Conservation (phyloP, 2,113 vertebrate species). For the Pseudorhombus dupliciocellatus region DNA sequence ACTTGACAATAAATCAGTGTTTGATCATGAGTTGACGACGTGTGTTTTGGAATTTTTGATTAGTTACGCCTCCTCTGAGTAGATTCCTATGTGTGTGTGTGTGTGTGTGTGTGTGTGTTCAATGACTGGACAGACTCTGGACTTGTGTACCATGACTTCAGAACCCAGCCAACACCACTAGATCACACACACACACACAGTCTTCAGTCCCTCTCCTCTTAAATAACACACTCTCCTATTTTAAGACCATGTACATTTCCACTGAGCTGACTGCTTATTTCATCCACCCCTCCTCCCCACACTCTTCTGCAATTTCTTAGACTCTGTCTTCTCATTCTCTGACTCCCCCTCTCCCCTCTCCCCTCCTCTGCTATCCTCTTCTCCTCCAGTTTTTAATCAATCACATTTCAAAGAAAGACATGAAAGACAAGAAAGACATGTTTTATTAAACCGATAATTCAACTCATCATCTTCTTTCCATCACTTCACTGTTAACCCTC, state of each 20-base stretch:
- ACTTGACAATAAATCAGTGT: too few relatives aligned
- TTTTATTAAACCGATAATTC: too few relatives aligned
- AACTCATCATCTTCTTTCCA: not conserved
- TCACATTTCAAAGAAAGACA: not conserved
- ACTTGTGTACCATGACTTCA: slow-evolving; percentile 38
- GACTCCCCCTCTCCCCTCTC: not conserved
- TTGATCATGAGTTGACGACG: too few relatives aligned
- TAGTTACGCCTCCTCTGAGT: too few relatives aligned
- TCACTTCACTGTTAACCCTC: not conserved
- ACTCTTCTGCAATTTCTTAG: slow-evolving; percentile 6
- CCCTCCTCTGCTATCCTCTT: not conserved
- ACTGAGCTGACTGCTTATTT: slow-evolving; percentile 53
- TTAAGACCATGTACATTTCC: slow-evolving; percentile 70
- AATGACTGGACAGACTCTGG: slow-evolving; percentile 25
- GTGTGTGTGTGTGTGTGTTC: slow-evolving; percentile 14
- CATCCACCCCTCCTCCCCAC: slow-evolving; percentile 7
- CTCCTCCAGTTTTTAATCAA: not conserved
- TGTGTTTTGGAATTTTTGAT: too few relatives aligned
- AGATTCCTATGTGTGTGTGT: slow-evolving; percentile 11
- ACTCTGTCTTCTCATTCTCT: not conserved
- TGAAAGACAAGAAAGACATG: too few relatives aligned
- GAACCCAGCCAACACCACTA: slow-evolving; percentile 20
- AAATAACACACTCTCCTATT: slow-evolving; percentile 73
- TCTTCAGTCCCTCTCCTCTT: slow-evolving; percentile 51
- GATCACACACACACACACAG: slow-evolving; percentile 9